A percentile compares a stretch with the other conserved stretches of the same genome.
Conservation (phyloP, 2,797 vertebrate genomes). For the Etheostoma perlongum region DNA sequence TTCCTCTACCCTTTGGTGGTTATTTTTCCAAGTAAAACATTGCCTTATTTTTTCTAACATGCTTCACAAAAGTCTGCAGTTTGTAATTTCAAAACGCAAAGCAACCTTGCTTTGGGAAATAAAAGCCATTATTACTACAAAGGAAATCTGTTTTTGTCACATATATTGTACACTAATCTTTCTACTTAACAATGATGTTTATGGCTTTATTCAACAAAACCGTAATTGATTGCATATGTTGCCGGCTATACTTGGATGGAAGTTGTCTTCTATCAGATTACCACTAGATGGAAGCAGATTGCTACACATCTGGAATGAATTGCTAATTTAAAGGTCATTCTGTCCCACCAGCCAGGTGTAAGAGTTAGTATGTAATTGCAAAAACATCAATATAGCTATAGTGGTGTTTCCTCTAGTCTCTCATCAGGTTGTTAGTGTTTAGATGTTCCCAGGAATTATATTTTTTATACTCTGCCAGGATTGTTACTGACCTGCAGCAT, state of each 20-base stretch:
- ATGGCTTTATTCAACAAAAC: not conserved
- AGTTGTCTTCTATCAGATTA: slow-evolving; percentile 27
- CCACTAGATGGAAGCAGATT: slow-evolving; percentile 73
- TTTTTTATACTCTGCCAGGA: slow-evolving; percentile 1
- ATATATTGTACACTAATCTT: not conserved
- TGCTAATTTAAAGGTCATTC: not conserved
- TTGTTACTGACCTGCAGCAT: slow-evolving; percentile 17
- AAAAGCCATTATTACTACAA: slow-evolving; percentile 74
- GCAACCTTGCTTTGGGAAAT: slow-evolving; percentile 67
- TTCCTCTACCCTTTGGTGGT: slow-evolving; percentile 8
- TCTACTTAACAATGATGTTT: not conserved
- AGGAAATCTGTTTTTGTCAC: slow-evolving; percentile 6
- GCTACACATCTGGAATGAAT: not conserved
- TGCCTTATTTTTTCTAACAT: slow-evolving; percentile 58
- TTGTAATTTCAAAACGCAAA: slow-evolving; percentile 47
- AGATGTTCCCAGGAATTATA: not conserved
- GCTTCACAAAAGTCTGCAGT: slow-evolving; percentile 52
- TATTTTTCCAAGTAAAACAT: slow-evolving; percentile 38
- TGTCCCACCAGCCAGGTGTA: not conserved
- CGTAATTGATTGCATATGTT: not conserved
- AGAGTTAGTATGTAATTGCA: not conserved
- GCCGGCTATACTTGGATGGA: too few relatives aligned
- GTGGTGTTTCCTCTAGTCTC: not conserved
- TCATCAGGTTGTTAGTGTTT: not conserved
- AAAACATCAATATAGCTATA: not conserved